phyloP scores from a whole-genome alignment of 2,888 invertebrate genomes.

The Pristionchus fissidentatus region DNA sequence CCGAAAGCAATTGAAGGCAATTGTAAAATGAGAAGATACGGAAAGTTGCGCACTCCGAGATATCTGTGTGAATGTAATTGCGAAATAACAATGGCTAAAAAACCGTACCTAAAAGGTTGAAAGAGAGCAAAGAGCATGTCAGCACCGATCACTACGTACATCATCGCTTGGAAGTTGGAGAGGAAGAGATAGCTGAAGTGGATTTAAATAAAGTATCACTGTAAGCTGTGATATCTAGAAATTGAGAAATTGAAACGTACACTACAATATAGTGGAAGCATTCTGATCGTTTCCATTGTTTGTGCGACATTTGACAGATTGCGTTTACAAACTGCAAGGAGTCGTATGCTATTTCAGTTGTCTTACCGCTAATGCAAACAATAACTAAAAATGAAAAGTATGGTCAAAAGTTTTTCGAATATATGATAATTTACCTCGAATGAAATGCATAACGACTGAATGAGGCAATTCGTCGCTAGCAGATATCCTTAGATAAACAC shows the following conservation, averaged over 20 bases:
- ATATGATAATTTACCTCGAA: slow-evolving; percentile 14
- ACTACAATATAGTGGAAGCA: not conserved
- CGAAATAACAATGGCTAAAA: no score
- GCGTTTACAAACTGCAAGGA: slow-evolving; percentile 23
- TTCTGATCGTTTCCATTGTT: not conserved
- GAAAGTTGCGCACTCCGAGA: not conserved
- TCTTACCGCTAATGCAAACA: no score
- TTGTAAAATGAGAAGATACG: not conserved
- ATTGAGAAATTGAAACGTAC: not conserved
- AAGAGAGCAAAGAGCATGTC: slow-evolving; percentile 12
- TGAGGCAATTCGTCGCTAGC: not conserved
- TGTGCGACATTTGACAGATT: not conserved
- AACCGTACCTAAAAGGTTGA: not conserved
- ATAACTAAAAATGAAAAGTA: not conserved
- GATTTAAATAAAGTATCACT: not conserved
- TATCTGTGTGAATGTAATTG: not conserved
- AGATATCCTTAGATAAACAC: not conserved
- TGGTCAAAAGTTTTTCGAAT: not conserved
- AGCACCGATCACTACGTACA: not conserved
- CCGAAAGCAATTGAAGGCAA: not conserved
- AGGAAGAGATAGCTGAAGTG: slow-evolving; percentile 31
- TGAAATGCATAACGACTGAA: not conserved
- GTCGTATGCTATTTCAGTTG: not conserved
- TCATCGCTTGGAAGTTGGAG: slow-evolving; percentile 25
- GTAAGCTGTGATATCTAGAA: not conserved